Evolutionary conservation across 2,888 invertebrate species (phyloP).

Genomic region (Hemistola chrysoprasaria): DNA sequence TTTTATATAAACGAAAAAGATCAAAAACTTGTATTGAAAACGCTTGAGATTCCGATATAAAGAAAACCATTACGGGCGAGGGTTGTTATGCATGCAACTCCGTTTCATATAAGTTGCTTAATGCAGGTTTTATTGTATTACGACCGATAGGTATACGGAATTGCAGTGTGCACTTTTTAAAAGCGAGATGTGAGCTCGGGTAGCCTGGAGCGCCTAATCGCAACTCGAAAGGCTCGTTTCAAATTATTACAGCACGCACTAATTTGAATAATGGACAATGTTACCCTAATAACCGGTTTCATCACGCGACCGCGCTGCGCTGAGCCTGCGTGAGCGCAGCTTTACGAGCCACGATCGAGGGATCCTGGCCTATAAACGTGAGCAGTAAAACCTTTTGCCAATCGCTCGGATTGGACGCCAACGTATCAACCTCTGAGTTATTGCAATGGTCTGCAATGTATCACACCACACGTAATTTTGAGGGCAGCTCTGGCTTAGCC

Average conservation of each 20-base stretch:
- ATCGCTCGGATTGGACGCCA: slow-evolving; percentile 37
- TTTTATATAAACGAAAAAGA: too few species aligned
- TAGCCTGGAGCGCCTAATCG: slow-evolving; percentile 44
- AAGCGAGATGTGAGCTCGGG: slow-evolving; percentile 10
- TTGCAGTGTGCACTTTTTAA: slow-evolving; percentile 15
- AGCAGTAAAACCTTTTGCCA: slow-evolving; percentile 48
- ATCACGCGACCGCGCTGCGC: slow-evolving; percentile 55
- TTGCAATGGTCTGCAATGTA: slow-evolving; percentile 31
- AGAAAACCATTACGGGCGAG: neutral
- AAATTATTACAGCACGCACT: slow-evolving; percentile 73
- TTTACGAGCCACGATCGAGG: slow-evolving; percentile 48
- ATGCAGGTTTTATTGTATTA: too few species aligned
- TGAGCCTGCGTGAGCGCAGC: slow-evolving; percentile 43
- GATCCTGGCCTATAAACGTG: slow-evolving; percentile 59
- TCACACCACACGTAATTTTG: slow-evolving; percentile 26
- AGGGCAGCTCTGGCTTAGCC: slow-evolving; percentile 8
- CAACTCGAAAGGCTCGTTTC: slow-evolving; percentile 54
- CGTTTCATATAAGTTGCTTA: slow-evolving; percentile 6
- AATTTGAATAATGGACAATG: slow-evolving; percentile 79
- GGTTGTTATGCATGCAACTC: slow-evolving; percentile 10
- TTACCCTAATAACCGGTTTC: slow-evolving; percentile 66
- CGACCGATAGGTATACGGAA: slow-evolving; percentile 11
- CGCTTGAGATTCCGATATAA: too few species aligned
- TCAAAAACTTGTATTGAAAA: too few species aligned
- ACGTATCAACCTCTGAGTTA: slow-evolving; percentile 34